Base-by-base conservation (phyloP, 2,113 vertebrate genomes). In the Rynchops niger region DNA sequence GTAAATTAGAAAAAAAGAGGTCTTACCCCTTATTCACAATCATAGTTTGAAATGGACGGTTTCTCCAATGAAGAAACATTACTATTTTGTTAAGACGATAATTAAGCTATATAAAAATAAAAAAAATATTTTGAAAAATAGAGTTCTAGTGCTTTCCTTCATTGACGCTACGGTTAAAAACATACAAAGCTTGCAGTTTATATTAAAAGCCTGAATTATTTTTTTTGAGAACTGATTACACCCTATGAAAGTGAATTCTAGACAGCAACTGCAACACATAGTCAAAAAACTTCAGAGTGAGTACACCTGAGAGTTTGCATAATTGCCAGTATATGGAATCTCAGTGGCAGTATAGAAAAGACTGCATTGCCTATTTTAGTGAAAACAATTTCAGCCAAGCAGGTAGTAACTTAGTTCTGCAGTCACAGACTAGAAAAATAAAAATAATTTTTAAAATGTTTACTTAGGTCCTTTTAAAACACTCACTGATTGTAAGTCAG, bases 361-460 rank as follows among this genome's bases (percentile, higher is more conserved):
- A 52, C 7, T 76, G 22, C 9, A 83, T 55, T 95, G 66, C 43
- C 86, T 78, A 18, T 85, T 96, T 82, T 36, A 88, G 71, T 19
- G 76, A 49, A 93, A 96, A 93, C 43, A 71, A 82, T 95, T 93
- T 70, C 55, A 95, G n/a, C 67, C 81, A 53, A 84, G 55, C 8
- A 90, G 74, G 52, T 40, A 53, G 30, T 49, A 62, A 86, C 86
- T 67, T 67, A 81, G 58, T 96, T 88, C 76, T 62, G 17, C 82
- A 71, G 53, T 58, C 32, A 49, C 10, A 86, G 49, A 32, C 45
- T 15, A 87, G 32, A 90, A 77, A 52, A 81, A 25, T 83, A 69
- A 15, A 59, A 40, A 3, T 32, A 50, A 23, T 59, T 62, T 15
- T 86, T 67, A 50, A 52, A 50, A 65, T 36, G 55, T 90, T 40